These are phyloP conservation scores for Nezara viridula DNA, from an alignment of 2,888 invertebrate genomes.

Conservation along the genomic window DNA sequence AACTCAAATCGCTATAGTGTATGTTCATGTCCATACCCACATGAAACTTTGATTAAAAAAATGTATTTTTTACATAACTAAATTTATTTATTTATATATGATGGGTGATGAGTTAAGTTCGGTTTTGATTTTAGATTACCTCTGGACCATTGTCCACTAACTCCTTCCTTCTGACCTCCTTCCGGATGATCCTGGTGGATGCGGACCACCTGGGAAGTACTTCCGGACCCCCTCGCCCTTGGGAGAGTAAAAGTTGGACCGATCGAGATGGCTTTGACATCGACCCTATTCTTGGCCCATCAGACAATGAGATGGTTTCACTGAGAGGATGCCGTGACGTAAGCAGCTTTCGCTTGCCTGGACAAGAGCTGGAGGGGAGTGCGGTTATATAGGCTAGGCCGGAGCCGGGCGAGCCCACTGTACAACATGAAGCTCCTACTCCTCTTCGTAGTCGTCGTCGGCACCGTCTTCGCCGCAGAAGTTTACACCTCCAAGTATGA, in stretches of 20 bases:
- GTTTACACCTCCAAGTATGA: slow-evolving; percentile 72
- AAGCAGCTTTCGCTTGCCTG: slow-evolving; percentile 53
- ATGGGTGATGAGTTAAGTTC: no score
- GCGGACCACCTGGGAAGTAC: neutral
- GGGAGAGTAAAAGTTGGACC: slow-evolving; percentile 17
- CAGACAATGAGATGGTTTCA: slow-evolving; percentile 56
- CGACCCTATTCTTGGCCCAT: neutral
- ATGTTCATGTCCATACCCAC: no score
- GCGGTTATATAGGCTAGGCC: slow-evolving; percentile 41
- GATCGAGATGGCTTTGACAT: slow-evolving; percentile 8
- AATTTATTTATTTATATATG: no score
- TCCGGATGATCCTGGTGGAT: neutral
- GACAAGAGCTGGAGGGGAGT: slow-evolving; percentile 22
- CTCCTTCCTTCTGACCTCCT: neutral
- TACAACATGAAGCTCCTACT: slow-evolving; percentile 59
- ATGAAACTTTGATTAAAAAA: no score
- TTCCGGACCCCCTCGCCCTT: neutral
- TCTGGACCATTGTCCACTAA: neutral
- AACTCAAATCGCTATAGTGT: no score
- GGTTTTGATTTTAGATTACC: neutral
- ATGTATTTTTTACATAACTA: no score
- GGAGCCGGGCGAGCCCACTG: slow-evolving; percentile 3
- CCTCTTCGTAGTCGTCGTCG: slow-evolving; percentile 58
- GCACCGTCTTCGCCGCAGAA: slow-evolving; percentile 60
- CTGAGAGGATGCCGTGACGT: slow-evolving; percentile 52